Base-by-base conservation (phyloP, 1,140 invertebrate genomes). In the Acromyrmex heyeri region DNA sequence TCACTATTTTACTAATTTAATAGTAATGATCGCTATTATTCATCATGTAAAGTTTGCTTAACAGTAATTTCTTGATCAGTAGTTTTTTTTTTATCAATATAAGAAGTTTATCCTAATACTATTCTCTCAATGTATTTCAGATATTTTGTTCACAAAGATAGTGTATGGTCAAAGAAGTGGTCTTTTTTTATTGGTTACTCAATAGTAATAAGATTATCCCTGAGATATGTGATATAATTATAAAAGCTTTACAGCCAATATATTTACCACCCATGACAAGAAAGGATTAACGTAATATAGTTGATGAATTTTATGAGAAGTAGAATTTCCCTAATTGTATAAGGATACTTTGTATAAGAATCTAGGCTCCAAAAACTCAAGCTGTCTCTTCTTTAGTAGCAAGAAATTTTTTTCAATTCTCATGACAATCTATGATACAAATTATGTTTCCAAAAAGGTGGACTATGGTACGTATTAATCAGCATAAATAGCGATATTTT, bases 391-490 rank as follows among this genome's bases (percentile, higher is more conserved):
- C 16, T 81, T 34, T 14, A 86, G 81, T 81, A 34, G 81, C 16
- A 86, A 86, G 61, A 69, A 72, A 57, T 86, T 77, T 62, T 88
- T 87, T 57, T 81, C 89, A 24, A 78, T 30, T 18, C 53, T 75
- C 38, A 83, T 76, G 61, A 65, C 67, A 79, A 50, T 87, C 21
- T 79, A 81, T 21, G 85, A 79, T 34, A 57, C 53, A 7, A 34
- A 77, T 72, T 77, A 73, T 14, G 55, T 77, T 16, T 83, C 61
- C 53, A 77, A 62, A 77, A 38, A 30, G 34, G 1, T 67, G 16
- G 64, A 67, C 34, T 44, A 67, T 67, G 64, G 64, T 67, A 18
- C 1, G 8, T 67, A 38, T 67, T 67, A 38, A 6, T 38, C 34
- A 38, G 34, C 34, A 65, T 65, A 7, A 65, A 65, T 38, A 65